Base-by-base conservation (phyloP, 2,797 vertebrate genomes). In the Melanotaenia boesemani region DNA sequence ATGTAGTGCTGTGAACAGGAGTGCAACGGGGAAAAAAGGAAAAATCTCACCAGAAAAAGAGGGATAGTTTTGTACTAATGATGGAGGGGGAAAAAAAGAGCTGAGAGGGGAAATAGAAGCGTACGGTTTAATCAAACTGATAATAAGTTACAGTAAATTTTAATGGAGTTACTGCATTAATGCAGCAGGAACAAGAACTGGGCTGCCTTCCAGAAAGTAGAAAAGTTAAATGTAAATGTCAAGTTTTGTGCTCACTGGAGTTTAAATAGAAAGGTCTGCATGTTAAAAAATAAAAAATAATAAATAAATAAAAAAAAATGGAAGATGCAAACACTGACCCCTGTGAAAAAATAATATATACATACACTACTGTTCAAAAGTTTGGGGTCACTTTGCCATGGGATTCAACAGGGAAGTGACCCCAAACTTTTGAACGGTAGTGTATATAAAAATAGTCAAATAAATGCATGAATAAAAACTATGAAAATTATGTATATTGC, bases 151-250 rank as follows among this genome's bases (percentile, higher is more conserved):
- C 28, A 65, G 70, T 71, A 66, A 28, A 77, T 72, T 75, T 80
- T 76, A 76, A 72, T 44, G 50, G 74, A 44, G 37, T 63, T 76
- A 16, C 81, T 85, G 70, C 82, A 74, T 84, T 63, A 68, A 77
- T 59, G 57, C 81, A 63, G 77, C 79, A 74, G 11, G 67, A 63
- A 79, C 62, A 20, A 9, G 74, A 77, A 63, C 79, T 6, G 76
- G 55, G 83, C 83, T 67, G 72, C 46, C 56, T 60, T 88, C 88
- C 67, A 82, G 70, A 58, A 54, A 52, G 7, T 22, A 28, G 32
- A 69, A 78, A 79, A 75, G 50, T 71, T 58, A 34, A 72, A 67
- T 79, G 77, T 82, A 85, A 90, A 90, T 86, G 79, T 90, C 85
- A 86, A 74, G 66, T 82, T 87, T 86, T 78, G 65, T 82, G 75